A percentile compares a stretch with the other conserved stretches of the same genome.
Conservation (phyloP, 2,113 vertebrate species). For the Rhipidura dahli region DNA sequence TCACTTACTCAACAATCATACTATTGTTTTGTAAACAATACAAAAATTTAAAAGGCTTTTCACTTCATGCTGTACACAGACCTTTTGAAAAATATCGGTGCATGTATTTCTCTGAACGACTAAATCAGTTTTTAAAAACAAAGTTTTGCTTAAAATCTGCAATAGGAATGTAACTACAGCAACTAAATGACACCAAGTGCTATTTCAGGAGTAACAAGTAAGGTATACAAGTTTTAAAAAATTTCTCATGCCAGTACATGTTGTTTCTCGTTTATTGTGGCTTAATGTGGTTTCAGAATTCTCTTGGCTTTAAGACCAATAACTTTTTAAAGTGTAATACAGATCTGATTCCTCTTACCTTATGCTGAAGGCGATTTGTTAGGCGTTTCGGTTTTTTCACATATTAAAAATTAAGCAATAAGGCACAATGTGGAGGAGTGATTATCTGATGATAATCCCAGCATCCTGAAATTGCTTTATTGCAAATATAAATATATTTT, state of each 20-base stretch:
- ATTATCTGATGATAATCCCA: not conserved
- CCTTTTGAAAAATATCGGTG: slow-evolving; percentile 12
- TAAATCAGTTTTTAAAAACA: not conserved
- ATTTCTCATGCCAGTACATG: not conserved
- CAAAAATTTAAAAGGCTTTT: not conserved
- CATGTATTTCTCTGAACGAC: not conserved
- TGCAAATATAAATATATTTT: not conserved
- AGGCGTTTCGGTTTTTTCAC: not conserved
- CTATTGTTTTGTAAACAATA: slow-evolving; percentile 40
- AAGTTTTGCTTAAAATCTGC: not conserved
- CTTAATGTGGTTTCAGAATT: not conserved
- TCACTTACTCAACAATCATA: slow-evolving; percentile 20
- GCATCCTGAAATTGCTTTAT: slow-evolving; percentile 45
- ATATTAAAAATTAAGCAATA: slow-evolving; percentile 56
- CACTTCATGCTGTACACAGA: slow-evolving; percentile 31
- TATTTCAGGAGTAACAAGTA: slow-evolving; percentile 17
- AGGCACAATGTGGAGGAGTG: slow-evolving; percentile 42
- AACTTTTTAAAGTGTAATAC: not conserved
- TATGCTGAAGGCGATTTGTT: not conserved
- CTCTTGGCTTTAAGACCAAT: not conserved
- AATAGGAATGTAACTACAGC: not conserved
- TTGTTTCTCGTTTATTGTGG: not conserved
- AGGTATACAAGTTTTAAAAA: slow-evolving; percentile 31
- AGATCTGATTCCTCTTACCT: not conserved
- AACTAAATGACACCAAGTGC: not conserved